Evolutionary conservation across 1,140 invertebrate genomes (phyloP), one percentile per base, ranked within the genome.

Genomic region (Drosophila auraria): DNA sequence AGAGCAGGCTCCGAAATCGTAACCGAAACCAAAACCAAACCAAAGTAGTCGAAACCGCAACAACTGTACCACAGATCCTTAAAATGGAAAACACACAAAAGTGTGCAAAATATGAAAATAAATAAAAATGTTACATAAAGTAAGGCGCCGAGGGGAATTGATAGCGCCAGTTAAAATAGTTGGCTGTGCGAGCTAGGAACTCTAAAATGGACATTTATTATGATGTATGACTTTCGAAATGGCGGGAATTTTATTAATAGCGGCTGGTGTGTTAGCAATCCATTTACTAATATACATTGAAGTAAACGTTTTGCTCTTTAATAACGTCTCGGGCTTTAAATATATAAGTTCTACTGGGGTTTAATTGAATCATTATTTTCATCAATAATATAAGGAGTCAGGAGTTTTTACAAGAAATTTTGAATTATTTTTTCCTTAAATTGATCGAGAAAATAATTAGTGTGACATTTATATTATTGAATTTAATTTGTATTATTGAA

Each of bases 151-250:
- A 57, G 50, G 74, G 64, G 51, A 42, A 78, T 78, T 78, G 75
- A 78, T 78, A 70, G 53, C 38, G 51, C 53, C 64, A 78, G 20
- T 69, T 69, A 30, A 33, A 8, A 8, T 36, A 36, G n/a, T 23
- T 59, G 25, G 30, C n/a, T 70, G 50, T 8, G n/a, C 38, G 23
- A 56, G 66, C 60, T 62, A 51, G 62, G 63, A 69, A 73, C 78
- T 62, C 20, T 23, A 44, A 42, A 64, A 30, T 25, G 62, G 56
- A 84, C 81, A 90, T 87, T 87, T 89, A 89, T 84, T 75, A 83
- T 89, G 80, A 87, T 82, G 71, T 77, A 71, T 80, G 83, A 63
- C 80, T 66, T 65, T 78, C 71, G 64, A 25, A 54, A 50, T 57
- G 64, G 51, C 27, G 27, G 40, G 11, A 27, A 75, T 45, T 40